Evolutionary conservation across 2,888 invertebrate genomes (phyloP), one percentile per base, ranked within the genome.

Genomic region (Rhimphoctona megacephalus): DNA sequence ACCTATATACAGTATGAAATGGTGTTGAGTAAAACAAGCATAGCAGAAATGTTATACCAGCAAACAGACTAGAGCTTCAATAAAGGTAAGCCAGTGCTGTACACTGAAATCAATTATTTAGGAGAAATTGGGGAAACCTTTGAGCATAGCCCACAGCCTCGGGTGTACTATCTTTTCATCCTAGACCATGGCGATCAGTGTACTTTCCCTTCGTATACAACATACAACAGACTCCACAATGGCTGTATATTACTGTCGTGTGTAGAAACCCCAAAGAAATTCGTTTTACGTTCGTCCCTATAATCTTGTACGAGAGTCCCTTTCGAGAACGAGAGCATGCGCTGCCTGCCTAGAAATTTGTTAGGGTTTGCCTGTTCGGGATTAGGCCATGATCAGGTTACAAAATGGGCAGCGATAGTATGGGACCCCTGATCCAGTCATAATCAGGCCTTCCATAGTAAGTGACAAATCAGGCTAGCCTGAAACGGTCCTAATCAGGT

Each of bases 51-150:
- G 83, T 54, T 52, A 54, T 52, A 54, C 25, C 54, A 69, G 78
- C 81, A 86, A 81, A 86, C 81, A 81, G 54, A 64, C 69, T n/a
- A 43, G 52, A 52, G 33, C 77, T 86, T 81, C 78, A 39, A 67
- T 64, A 43, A 61, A 81, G 81, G 78, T 81, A 74, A 69, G 74
- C 84, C 73, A 43, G 57, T 57, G 36, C 70, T 52, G 54, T 25
- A 54, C 17, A 54, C 73, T 36, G 69, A 81, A 81, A 78, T 84
- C 81, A 84, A 86, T 86, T 86, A 86, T 86, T 81, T 84, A 84
- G 86, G 78, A 81, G 84, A 78, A 86, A 84, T 86, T 84, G 81
- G 78, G 70, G 43, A 74, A 81, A 81, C 78, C 86, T 81, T 74
- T 69, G 84, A 84, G 81, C 76, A 85, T 77, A 83, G 72, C 17